Conservation (phyloP, 2,797 vertebrate species). For the Cryptoblepharus egeriae region DNA sequence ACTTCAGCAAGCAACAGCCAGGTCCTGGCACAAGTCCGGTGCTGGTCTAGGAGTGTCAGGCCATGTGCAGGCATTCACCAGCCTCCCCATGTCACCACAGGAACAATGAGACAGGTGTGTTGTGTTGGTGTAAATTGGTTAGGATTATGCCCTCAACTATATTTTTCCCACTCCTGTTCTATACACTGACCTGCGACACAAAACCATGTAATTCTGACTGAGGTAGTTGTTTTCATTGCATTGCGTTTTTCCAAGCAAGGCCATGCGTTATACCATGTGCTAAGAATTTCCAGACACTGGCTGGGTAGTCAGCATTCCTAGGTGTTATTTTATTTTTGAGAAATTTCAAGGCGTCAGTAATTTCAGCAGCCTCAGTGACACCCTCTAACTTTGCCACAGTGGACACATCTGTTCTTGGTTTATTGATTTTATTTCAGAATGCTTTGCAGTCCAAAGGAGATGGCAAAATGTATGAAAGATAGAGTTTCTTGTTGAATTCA, state of each 20-base stretch:
- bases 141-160: not conserved
- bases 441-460: conserved; percentile 52
- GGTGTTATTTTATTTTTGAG: conserved; percentile 47
- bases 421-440: conserved; percentile 51
- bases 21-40: too few relatives aligned
- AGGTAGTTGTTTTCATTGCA: conserved; percentile 17
- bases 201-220: conserved; percentile 4
- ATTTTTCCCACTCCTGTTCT: not conserved
- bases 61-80: too few relatives aligned
- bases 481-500: not conserved
- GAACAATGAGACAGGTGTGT: too few relatives aligned
- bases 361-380: conserved; percentile 37
- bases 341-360: conserved; percentile 46
- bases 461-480: conserved; percentile 42
- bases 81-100: too few relatives aligned
- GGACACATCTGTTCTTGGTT: conserved; percentile 53
- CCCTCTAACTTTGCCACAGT: not conserved
- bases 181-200: not conserved
- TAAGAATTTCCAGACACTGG: conserved; percentile 39
- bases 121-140: not conserved
- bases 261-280: not conserved
- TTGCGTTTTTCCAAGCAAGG: conserved; percentile 4
- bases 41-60: too few relatives aligned
- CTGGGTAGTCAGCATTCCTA: conserved; percentile 22
- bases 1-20: too few relatives aligned